Conservation (phyloP, 2,113 vertebrate genomes). For the Ptyas mucosa region DNA sequence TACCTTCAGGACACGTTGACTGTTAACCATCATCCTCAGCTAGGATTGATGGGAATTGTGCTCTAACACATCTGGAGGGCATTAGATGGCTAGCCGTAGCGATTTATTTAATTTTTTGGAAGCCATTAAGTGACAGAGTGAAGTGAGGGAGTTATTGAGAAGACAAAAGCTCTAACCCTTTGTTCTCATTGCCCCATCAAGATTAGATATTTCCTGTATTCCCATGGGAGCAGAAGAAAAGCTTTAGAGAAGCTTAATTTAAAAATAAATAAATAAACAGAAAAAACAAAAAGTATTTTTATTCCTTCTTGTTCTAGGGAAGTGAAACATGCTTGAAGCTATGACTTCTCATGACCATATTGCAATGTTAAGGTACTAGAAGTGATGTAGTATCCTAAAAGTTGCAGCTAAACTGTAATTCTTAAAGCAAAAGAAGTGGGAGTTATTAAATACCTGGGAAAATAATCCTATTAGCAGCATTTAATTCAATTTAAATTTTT, state of each 20-base stretch:
- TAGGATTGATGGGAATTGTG: neutral
- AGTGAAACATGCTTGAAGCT: neutral
- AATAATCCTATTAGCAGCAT: neutral
- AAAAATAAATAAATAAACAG: neutral
- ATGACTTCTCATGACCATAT: neutral
- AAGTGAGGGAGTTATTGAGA: neutral
- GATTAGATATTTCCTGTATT: neutral
- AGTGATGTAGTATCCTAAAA: neutral
- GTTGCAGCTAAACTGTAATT: neutral
- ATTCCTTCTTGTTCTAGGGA: neutral
- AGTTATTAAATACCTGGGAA: neutral
- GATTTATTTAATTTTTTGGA: neutral
- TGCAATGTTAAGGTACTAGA: neutral
- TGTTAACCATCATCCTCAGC: neutral
- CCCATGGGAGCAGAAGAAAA: neutral
- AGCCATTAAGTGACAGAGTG: neutral
- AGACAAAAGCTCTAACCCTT: neutral
- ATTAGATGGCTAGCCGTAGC: neutral
- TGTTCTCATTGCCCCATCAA: neutral
- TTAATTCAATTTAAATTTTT: neutral
- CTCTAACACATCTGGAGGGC: neutral
- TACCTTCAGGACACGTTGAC: neutral
- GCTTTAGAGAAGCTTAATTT: neutral
- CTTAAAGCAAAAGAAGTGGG: neutral
- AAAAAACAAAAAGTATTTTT: neutral